Evolutionary conservation across 2,113 vertebrate species (phyloP), one percentile per base, ranked within the genome.

Genomic region (Brachirus orientalis): DNA sequence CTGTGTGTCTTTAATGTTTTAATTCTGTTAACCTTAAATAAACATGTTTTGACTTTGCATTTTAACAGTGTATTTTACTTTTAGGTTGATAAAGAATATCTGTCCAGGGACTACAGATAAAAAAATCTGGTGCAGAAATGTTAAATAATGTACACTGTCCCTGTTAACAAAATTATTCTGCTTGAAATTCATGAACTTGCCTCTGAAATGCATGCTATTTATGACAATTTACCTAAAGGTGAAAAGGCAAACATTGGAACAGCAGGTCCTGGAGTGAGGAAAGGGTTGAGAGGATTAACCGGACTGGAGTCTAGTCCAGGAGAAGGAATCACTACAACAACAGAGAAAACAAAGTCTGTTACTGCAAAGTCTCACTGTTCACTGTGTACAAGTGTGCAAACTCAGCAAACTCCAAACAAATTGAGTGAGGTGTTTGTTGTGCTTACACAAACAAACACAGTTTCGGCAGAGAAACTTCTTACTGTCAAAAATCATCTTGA

Each of bases 221-320:
- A 18, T 51, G 19, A 51, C 28, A 6, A 36, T 58, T 89, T 82
- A 92, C 91, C 88, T 22, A 85, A 82, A 2, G 88, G 75, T 17
- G 89, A 88, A 48, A 92, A 77, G 46, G 60, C 22, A 52, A 90
- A 91, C 0, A 54, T 64, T 7, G 88, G 72, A 7, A 54, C 20
- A 0, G 41, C 0, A 4, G 75, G 10, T 74, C 51, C 77, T 37
- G 68, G 52, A 44, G 6, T 8, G 59, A 83, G 79, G 37, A 90
- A 90, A 6, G 90, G 85, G 65, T 88, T 89, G 44, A 85, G 57
- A 46, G 75, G 84, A 41, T 18, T 79, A 11, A 69, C 20, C 0
- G 76, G 62, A 44, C 17, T 52, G 46, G 83, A 88, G 45, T 87
- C 84, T 4, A 82, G 53, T 3, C 67, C 83, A 6, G 28, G 8